Evolutionary conservation across 2,888 invertebrate species (phyloP).

Genomic region (Orthosia gracilis): DNA sequence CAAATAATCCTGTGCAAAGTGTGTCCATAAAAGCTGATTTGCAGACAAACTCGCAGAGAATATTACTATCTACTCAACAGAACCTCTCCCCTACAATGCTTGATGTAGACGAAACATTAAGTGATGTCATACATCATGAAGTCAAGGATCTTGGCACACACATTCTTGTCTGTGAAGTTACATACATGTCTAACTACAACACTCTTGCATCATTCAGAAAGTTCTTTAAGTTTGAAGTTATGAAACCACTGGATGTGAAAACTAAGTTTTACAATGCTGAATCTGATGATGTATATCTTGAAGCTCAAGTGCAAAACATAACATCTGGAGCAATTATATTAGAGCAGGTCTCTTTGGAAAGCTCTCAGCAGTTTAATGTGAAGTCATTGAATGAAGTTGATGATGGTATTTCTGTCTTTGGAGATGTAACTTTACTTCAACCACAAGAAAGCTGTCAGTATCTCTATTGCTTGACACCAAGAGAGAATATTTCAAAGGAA

Average conservation of each 20-base stretch:
- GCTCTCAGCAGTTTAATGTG: constrained; percentile 97
- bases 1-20: constrained; percentile 95
- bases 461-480: constrained; percentile 97
- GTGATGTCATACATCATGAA: constrained; percentile 99
- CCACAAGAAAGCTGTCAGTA: constrained; percentile 98
- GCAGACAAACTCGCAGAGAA: constrained; percentile 97
- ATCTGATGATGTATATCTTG: constrained; percentile 94
- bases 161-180: constrained; percentile 99
- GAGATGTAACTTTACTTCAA: constrained; percentile 95
- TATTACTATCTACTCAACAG: constrained; percentile 95
- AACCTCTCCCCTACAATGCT: constrained; percentile 92
- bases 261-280: constrained; percentile 99
- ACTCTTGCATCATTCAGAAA: constrained; percentile 97
- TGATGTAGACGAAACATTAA: constrained; percentile 96
- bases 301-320: constrained; percentile 97
- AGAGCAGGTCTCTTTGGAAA: constrained; percentile 98
- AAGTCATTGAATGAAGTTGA: constrained; percentile 93
- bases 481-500: constrained; percentile 94
- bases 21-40: constrained; percentile 97
- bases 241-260: constrained; percentile 99
- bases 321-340: constrained; percentile 98
- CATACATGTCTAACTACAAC: constrained; percentile 95
- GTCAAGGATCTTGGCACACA: constrained; percentile 99
- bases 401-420: constrained; percentile 94
- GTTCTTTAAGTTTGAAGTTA: constrained; percentile 99